A percentile compares a stretch with the other conserved stretches of the same genome.
Evolutionary conservation across 2,113 vertebrate genomes (phyloP).

Genomic region (Bufo bufo): DNA sequence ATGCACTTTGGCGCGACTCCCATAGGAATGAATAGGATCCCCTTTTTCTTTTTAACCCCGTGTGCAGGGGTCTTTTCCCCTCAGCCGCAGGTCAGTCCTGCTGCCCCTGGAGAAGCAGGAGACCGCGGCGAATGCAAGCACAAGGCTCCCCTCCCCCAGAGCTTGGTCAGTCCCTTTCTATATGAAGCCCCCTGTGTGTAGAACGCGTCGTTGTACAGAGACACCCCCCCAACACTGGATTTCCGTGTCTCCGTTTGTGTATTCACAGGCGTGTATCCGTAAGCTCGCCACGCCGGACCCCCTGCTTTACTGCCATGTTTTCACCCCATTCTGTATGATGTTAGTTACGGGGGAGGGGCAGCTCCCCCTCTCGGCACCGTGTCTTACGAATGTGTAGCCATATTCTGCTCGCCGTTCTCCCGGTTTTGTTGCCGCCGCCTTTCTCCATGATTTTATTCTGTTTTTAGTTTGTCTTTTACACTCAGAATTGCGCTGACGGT

Average conservation of each 20-base stretch:
- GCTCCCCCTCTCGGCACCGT: neutral
- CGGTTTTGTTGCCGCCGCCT: neutral
- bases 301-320: slow-evolving; percentile 16
- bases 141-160: slow-evolving; percentile 36
- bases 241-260: slow-evolving; percentile 47
- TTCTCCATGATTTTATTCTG: slow-evolving; percentile 36
- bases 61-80: neutral
- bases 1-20: neutral
- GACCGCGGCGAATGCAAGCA: slow-evolving; percentile 41
- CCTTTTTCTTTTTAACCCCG: neutral
- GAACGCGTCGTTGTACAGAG: slow-evolving; percentile 45
- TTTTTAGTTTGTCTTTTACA: slow-evolving; percentile 41
- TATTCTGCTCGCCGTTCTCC: slow-evolving; percentile 25
- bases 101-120: slow-evolving; percentile 1
- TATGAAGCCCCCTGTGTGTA: slow-evolving; percentile 35
- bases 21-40: neutral
- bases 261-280: slow-evolving; percentile 30
- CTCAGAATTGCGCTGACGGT: slow-evolving; percentile 53
- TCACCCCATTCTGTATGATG: slow-evolving; percentile 49
- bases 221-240: slow-evolving; percentile 50
- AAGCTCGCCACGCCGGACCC: neutral
- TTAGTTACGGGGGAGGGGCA: neutral
- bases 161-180: slow-evolving; percentile 23
- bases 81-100: neutral
- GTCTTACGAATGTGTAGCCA: slow-evolving; percentile 25